Evolutionary conservation across 2,113 vertebrate genomes (phyloP).

Genomic region (Athene noctua): DNA sequence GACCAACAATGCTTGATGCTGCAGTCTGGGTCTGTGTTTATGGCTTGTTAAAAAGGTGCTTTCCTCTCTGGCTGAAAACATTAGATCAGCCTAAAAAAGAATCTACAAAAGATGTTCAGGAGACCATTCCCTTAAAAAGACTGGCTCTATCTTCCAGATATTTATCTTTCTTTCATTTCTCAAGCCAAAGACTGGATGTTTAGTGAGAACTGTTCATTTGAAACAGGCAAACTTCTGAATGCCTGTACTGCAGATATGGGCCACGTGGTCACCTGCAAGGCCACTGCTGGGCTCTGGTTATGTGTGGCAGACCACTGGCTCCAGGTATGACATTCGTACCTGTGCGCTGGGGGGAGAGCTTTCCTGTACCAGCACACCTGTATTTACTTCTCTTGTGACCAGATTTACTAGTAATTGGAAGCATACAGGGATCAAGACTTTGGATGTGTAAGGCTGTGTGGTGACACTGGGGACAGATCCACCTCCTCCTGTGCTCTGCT

Average conservation of each 20-base stretch:
- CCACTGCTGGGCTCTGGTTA: background rate
- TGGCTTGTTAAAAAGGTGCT: background rate
- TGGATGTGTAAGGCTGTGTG: background rate
- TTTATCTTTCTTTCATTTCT: background rate
- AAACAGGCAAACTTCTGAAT: background rate
- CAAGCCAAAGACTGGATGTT: background rate
- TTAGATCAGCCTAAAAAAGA: background rate
- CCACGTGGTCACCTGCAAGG: background rate
- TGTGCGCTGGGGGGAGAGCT: background rate
- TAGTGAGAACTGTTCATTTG: background rate
- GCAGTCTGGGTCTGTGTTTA: background rate
- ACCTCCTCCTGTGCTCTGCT: background rate
- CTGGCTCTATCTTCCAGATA: background rate
- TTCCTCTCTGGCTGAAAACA: constrained; percentile 15
- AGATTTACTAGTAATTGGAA: too few relatives aligned
- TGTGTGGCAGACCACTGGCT: background rate
- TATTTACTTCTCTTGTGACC: rapidly evolving
- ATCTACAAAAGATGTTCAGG: background rate
- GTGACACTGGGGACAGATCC: too few relatives aligned
- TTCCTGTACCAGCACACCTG: background rate
- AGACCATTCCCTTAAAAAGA: background rate
- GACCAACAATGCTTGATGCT: background rate
- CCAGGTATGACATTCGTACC: background rate
- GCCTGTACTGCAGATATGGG: background rate
- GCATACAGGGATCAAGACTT: background rate